Evolutionary conservation across 2,113 vertebrate genomes (phyloP).

Genomic region (Psophia crepitans): DNA sequence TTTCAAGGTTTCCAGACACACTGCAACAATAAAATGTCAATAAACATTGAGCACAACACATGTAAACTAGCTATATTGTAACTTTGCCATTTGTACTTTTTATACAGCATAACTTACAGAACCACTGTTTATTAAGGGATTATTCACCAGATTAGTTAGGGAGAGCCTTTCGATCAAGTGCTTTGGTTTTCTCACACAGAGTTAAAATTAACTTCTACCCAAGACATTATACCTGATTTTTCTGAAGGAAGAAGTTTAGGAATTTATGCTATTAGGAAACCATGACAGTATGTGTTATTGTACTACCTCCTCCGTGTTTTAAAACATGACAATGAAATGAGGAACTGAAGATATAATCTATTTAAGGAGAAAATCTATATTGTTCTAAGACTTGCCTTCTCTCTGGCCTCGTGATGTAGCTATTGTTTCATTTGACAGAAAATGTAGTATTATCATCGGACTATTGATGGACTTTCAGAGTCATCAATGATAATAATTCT

Average conservation of each 20-base stretch:
- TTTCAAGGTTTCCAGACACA: neutral
- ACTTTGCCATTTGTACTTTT: neutral
- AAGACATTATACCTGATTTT: neutral
- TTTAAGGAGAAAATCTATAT: neutral
- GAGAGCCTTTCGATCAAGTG: neutral
- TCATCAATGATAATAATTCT: constrained; percentile 7
- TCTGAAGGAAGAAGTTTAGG: neutral
- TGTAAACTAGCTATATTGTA: neutral
- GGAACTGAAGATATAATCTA: neutral
- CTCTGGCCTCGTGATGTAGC: neutral
- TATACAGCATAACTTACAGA: neutral
- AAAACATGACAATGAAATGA: neutral
- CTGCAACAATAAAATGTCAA: neutral
- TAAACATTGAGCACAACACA: neutral
- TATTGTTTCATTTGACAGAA: neutral
- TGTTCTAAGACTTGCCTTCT: neutral
- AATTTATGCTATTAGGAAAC: neutral
- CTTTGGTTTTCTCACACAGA: neutral
- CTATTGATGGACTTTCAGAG: neutral
- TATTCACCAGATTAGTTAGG: neutral
- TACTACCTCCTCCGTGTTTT: neutral
- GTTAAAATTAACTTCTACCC: neutral
- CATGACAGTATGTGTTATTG: neutral
- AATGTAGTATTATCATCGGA: neutral
- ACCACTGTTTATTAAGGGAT: neutral